Base-by-base conservation (phyloP, 2,797 vertebrate genomes). In the Channa striata region DNA sequence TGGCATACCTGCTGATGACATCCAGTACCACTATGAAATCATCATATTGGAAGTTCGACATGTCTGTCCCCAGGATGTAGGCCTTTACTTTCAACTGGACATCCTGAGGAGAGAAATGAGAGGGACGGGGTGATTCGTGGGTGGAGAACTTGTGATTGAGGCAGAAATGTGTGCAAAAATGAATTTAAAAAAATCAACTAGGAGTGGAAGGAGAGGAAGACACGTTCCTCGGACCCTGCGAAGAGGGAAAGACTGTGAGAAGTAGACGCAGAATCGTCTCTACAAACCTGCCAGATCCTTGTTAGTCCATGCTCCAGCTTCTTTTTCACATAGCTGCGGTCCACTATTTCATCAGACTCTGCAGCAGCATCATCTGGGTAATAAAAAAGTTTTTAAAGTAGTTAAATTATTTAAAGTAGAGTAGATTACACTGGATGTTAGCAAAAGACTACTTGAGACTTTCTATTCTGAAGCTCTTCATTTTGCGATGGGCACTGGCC, bases 1-100 rank as follows among this genome's bases (percentile, higher is more conserved):
- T 10, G 1, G n/a, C 47, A 3, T 96, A 99, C 98, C 97, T 98
- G 96, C 96, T 99, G 90, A 96, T 96, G 92, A 99, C 95, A 86
- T 99, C 98, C 86, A 99, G 93, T 12, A 99, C 98, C 89, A 99
- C 96, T 72, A 99, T 99, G 92, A 99, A 99, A 91, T 99, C 97
- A 0, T 99, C 98, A 0, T 99, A 99, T 92, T 99, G 99, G 92
- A 99, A 99, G 92, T 96, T 98, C 43, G 98, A 98, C 93, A 99
- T 95, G 87, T 99, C 98, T 1, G 98, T 99, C 81, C 98, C 98
- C 84, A 99, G 94, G 73, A 99, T 96, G 75, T 99, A 99, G 0
- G 96, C 97, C 91, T 99, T 99, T 78, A 98, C 97, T 93, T 99
- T 99, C 82, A 99, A 87, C 63, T 99, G 98, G 89, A 99, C 98